Evolutionary conservation across 2,113 vertebrate species (phyloP).

Genomic region (Actinemys pallida): DNA sequence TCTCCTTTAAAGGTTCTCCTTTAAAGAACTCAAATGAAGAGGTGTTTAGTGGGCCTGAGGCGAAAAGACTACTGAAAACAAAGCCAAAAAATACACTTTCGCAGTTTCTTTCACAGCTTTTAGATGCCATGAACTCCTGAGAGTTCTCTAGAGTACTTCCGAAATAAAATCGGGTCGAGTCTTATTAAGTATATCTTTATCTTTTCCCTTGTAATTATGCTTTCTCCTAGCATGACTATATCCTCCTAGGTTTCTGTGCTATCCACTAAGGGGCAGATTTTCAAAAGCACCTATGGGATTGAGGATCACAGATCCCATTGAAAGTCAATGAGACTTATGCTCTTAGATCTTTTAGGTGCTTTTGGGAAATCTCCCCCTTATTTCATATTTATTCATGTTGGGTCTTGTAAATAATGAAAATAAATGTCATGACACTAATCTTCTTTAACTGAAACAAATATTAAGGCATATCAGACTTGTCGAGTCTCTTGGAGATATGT

Average conservation of each 20-base stretch:
- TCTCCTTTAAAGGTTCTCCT: no score
- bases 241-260: background rate
- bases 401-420: background rate
- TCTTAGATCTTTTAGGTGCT: background rate
- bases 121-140: accelerated
- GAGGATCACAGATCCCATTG: background rate
- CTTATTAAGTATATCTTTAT: background rate
- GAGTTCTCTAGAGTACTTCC: background rate
- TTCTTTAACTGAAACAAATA: background rate
- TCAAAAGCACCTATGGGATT: background rate
- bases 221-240: background rate
- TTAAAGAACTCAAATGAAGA: background rate
- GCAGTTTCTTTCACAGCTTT: background rate
- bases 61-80: background rate
- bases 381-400: background rate
- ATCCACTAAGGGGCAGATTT: background rate
- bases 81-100: background rate
- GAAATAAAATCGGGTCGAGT: background rate
- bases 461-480: background rate
- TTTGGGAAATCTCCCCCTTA: background rate
- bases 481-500: background rate
- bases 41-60: background rate
- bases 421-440: background rate
- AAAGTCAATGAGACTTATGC: background rate
- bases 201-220: background rate